Evolutionary conservation across 30 jellyfish, hydroid and myxozoan genomes (phyloP), one percentile per base, ranked within the genome.

Genomic region (Rhopilema esculentum): DNA sequence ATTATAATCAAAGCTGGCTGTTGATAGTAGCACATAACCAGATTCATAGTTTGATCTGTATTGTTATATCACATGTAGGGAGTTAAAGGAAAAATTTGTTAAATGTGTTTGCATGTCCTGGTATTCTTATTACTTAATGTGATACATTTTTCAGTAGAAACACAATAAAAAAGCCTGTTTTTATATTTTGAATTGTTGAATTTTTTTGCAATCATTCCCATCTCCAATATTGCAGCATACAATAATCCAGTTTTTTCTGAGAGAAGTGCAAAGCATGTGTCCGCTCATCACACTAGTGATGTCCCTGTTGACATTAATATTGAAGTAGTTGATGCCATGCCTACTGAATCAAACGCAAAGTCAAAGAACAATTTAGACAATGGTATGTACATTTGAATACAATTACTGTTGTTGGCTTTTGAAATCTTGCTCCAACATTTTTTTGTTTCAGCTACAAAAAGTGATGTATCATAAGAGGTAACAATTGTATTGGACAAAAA

Each of bases 291-390:
- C n/a, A n/a, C n/a, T n/a, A n/a, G n/a, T n/a, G n/a, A n/a, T n/a
- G n/a, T n/a, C n/a, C n/a, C n/a, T n/a, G 80, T 79, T 66, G 72
- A 79, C 30, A 78, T 79, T n/a, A 63, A 49, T 30, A 63, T 63
- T 77, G 80, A 79, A 40, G 51, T 27, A 17, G 80, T 27, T 8
- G 80, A 63, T 63, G 31, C 27, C 1, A 52, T 77, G 4, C 80
- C 89, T 12, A 19, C 80, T 25, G 80, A 67, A 17, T 52, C 67
- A 1, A 80, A 79, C 16, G 49, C 89, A 2, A 26, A 77, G 31
- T 69, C 66, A 0, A 63, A 15, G 66, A 9, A 17, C 31, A 78
- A 72, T n/a, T 23, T 63, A n/a, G 74, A 27, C 16, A 27, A 79
- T 15, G 89, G 89, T 79, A 26, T 25, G 82, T 28, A 16, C 27